A percentile compares a stretch with the other conserved stretches of the same genome.
These are phyloP conservation scores for Nesidiocoris tenuis DNA, from an alignment of 2,888 invertebrate genomes.

Conservation along the genomic window DNA sequence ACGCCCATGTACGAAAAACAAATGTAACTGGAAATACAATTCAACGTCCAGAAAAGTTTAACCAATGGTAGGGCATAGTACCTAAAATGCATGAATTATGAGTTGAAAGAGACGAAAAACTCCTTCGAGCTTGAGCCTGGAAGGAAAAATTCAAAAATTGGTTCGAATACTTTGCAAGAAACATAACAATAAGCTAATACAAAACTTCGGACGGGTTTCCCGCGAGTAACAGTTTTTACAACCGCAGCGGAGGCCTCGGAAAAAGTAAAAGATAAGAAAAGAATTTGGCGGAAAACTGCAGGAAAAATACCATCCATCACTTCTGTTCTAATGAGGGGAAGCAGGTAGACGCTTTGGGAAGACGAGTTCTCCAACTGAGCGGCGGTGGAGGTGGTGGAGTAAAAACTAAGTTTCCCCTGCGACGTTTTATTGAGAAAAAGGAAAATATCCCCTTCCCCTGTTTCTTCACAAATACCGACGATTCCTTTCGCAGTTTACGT, in stretches of 20 bases:
- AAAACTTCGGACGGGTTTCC: neutral
- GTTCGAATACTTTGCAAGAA: neutral
- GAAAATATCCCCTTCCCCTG: neutral
- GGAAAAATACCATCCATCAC: constrained; percentile 8
- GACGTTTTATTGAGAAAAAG: constrained; percentile 4
- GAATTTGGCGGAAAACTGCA: neutral
- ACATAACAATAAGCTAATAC: neutral
- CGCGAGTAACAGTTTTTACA: neutral
- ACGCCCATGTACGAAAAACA: no score
- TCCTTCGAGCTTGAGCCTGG: no score
- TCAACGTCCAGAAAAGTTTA: no score
- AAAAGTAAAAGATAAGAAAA: neutral
- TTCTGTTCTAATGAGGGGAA: constrained; percentile 1
- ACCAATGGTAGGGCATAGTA: no score
- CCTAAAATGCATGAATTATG: no score
- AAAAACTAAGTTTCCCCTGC: constrained; percentile 2
- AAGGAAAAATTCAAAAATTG: neutral
- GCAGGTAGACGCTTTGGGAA: neutral
- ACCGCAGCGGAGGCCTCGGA: neutral
- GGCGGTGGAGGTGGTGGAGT: neutral
- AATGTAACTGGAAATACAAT: no score
- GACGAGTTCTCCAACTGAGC: neutral
- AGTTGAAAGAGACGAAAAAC: neutral
- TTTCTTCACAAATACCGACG: neutral
- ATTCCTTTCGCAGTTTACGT: neutral